Evolutionary conservation across 2,113 vertebrate species (phyloP), one percentile per base, ranked within the genome.

Genomic region (Anolis sagrei): DNA sequence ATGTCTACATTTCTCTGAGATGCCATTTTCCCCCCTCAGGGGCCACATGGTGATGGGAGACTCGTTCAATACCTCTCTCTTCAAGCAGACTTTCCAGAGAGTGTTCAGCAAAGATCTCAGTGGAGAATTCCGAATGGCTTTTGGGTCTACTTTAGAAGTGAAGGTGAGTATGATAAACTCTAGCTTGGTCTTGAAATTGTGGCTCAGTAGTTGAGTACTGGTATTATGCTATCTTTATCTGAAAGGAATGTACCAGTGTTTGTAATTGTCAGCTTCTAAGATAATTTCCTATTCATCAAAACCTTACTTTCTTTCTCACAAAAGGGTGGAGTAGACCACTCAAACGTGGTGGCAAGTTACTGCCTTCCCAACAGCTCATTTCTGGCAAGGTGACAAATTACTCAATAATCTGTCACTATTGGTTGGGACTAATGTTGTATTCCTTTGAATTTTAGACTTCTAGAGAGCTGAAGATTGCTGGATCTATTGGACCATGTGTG

Each of bases 71-170:
- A 99, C 99, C 18, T 99, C 98, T 32, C 97, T 99, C 84, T 99
- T 99, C 95, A 99, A 98, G 93, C 99, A 99, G 96, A 99, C 98
- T n/a, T 99, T 99, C 95, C 98, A 99, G 93, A 96, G 98, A 79
- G 97, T 99, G 62, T 99, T 99, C 80, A 98, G 93, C 91, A 99
- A 98, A 94, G 98, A 98, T 92, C 96, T 96, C 93, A 98, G 96
- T 0, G 98, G 97, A 62, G 95, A 98, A 86, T 99, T 99, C 94
- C 97, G 96, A 89, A 99, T 99, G 98, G 98, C 98, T 68, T 99
- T 99, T 87, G 98, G 98, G 87, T 98, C 97, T n/a, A 95, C 95
- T 76, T 87, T 99, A 92, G 99, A 99, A 58, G 97, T 99, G 84
- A 99, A 99, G 98, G 98, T 99, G 93, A 90, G 90, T 86, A 29